Evolutionary conservation across 2,113 vertebrate genomes (phyloP).

Genomic region (Semnornis frantzii): DNA sequence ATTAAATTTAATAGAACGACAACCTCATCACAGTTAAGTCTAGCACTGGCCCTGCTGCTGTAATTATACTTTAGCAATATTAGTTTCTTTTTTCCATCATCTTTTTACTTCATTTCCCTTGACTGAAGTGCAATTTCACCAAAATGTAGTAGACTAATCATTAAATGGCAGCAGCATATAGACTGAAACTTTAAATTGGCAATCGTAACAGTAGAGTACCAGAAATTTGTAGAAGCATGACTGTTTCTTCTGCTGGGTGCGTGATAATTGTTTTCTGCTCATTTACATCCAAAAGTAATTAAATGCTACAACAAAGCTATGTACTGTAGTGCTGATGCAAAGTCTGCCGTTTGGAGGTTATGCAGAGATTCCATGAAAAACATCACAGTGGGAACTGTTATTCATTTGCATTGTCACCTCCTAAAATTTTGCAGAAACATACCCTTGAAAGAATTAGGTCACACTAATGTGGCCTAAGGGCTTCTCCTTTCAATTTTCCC

Average conservation of each 20-base stretch:
- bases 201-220: background rate
- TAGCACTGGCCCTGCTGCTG: background rate
- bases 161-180: conserved; percentile 27
- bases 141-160: conserved; percentile 7
- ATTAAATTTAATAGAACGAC: conserved; percentile 15
- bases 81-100: background rate
- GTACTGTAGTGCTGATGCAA: background rate
- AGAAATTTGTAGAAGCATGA: conserved; percentile 17
- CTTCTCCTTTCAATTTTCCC: conserved; percentile 38
- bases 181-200: conserved; percentile 32
- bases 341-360: background rate
- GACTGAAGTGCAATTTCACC: conserved; percentile 47
- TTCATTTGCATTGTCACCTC: conserved; percentile 41
- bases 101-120: conserved; percentile 59
- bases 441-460: conserved; percentile 56
- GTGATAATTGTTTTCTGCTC: conserved; percentile 23
- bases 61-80: conserved; percentile 33
- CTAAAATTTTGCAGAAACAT: conserved; percentile 50
- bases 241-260: background rate
- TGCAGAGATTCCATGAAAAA: conserved; percentile 6
- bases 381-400: background rate
- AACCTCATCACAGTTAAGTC: background rate
- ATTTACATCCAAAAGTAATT: conserved; percentile 33
- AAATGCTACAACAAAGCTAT: background rate
- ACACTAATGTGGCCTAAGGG: conserved; percentile 38